Conservation (phyloP, 2,797 vertebrate genomes). For the Serranus cabrilla region DNA sequence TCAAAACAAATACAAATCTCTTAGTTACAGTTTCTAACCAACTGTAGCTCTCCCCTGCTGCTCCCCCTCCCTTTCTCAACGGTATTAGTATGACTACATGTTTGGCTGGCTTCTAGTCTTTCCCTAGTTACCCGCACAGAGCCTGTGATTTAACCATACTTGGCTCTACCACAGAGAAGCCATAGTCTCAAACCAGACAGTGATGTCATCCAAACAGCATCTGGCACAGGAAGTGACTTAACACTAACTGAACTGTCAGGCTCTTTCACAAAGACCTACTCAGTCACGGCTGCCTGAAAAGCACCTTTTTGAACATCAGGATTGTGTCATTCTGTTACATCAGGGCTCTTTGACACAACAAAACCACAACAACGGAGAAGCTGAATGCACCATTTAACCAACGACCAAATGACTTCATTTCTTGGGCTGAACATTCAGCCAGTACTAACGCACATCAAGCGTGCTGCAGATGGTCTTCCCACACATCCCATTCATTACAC, state of each 20-base stretch:
- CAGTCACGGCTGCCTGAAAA: constrained; percentile 48
- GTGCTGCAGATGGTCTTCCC: constrained; percentile 51
- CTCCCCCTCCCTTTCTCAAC: constrained; percentile 63
- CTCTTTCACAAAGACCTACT: constrained; percentile 52
- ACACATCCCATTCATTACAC: constrained; percentile 51
- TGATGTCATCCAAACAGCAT: constrained; percentile 75
- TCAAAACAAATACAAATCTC: constrained; percentile 79
- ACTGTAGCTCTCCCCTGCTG: constrained; percentile 52
- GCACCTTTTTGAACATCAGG: constrained; percentile 28
- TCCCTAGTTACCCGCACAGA: constrained; percentile 78
- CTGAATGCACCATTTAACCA: constrained; percentile 38
- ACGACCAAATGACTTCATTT: constrained; percentile 40
- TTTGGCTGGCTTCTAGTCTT: constrained; percentile 78
- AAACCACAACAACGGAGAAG: constrained; percentile 25
- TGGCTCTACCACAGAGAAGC: constrained; percentile 80
- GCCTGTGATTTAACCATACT: constrained; percentile 78
- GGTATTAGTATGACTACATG: constrained; percentile 79
- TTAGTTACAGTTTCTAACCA: constrained; percentile 75
- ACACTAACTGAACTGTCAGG: constrained; percentile 55
- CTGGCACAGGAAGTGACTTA: constrained; percentile 78
- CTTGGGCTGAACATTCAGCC: constrained; percentile 39
- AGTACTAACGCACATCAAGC: constrained; percentile 1
- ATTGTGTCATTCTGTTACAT: constrained; percentile 56
- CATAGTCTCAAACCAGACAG: constrained; percentile 77
- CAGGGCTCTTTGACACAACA: constrained; percentile 10